Percentiles rank a stretch among this genome's conserved stretches.
These are phyloP conservation scores for Cylindroiulus punctatus DNA, from an alignment of 2,888 invertebrate genomes.

Conservation along the genomic window DNA sequence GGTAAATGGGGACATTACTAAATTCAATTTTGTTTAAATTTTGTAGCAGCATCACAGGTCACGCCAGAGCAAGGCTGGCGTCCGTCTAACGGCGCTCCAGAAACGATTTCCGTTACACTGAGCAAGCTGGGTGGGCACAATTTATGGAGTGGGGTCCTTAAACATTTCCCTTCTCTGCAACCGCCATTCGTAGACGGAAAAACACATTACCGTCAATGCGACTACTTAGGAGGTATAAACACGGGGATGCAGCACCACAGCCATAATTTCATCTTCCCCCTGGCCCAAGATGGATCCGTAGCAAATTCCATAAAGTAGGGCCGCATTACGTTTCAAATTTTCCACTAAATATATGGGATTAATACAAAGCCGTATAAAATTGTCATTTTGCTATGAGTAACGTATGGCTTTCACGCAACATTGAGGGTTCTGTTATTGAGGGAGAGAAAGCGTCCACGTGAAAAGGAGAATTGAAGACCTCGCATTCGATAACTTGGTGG, in stretches of 20 bases:
- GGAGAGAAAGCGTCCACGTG: not conserved
- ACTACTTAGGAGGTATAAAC: slow-evolving; percentile 43
- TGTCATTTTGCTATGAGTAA: not conserved
- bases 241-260: not conserved
- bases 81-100: not conserved
- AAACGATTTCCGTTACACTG: slow-evolving; percentile 4
- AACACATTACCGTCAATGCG: slow-evolving; percentile 44
- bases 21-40: slow-evolving; percentile 47
- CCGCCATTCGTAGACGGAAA: not conserved
- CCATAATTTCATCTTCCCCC: slow-evolving; percentile 19
- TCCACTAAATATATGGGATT: slow-evolving; percentile 40
- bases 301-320: slow-evolving; percentile 16
- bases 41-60: not conserved
- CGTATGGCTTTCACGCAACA: not conserved
- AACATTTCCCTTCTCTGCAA: slow-evolving; percentile 34
- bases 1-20: slow-evolving; percentile 10
- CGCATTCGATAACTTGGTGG: too few species aligned
- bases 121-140: not conserved
- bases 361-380: not conserved
- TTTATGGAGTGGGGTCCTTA: slow-evolving; percentile 15
- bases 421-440: not conserved
- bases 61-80: not conserved
- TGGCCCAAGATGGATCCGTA: not conserved
- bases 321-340: slow-evolving; percentile 14
- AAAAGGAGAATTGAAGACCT: too few species aligned